Evolutionary conservation across 2,888 invertebrate species (phyloP).

Genomic region (Sinelater perroti): DNA sequence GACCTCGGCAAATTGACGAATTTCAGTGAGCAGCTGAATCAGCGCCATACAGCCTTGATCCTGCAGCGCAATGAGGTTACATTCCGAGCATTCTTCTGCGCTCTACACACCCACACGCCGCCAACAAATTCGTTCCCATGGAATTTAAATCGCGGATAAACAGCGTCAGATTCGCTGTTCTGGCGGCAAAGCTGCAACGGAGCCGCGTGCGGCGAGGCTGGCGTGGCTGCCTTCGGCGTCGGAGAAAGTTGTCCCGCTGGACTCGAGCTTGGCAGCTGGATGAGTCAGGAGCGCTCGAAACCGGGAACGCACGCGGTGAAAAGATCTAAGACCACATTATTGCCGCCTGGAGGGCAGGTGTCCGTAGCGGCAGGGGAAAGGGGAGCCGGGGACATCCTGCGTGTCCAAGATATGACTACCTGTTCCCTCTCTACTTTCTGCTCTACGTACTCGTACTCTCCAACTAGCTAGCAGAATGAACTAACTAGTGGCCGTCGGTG

Average conservation of each 20-base stretch:
- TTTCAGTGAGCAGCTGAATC: background rate
- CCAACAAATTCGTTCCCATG: constrained; percentile 4
- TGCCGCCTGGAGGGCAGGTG: constrained; percentile 13
- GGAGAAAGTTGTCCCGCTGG: too few species aligned
- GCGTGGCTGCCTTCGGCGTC: too few species aligned
- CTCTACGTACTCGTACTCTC: constrained; percentile 48
- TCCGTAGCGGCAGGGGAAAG: constrained; percentile 14
- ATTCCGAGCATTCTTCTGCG: constrained; percentile 11
- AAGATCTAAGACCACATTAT: constrained; percentile 5
- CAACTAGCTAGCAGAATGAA: constrained; percentile 29
- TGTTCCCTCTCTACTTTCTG: constrained; percentile 54
- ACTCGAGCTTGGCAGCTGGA: too few species aligned
- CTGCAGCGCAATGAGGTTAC: constrained; percentile 13
- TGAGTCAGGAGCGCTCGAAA: too few species aligned
- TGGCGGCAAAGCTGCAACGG: background rate
- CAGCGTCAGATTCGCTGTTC: background rate
- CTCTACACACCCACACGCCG: constrained; percentile 9
- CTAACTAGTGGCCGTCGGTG: constrained; percentile 27
- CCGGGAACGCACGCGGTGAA: background rate
- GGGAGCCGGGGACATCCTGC: constrained; percentile 40
- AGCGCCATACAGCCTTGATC: constrained; percentile 3
- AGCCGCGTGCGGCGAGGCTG: background rate
- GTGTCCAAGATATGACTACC: constrained; percentile 53
- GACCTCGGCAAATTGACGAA: background rate
- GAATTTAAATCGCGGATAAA: constrained; percentile 1